phyloP scores from a whole-genome alignment of 2,888 invertebrate species.

The Julus scanicus region DNA sequence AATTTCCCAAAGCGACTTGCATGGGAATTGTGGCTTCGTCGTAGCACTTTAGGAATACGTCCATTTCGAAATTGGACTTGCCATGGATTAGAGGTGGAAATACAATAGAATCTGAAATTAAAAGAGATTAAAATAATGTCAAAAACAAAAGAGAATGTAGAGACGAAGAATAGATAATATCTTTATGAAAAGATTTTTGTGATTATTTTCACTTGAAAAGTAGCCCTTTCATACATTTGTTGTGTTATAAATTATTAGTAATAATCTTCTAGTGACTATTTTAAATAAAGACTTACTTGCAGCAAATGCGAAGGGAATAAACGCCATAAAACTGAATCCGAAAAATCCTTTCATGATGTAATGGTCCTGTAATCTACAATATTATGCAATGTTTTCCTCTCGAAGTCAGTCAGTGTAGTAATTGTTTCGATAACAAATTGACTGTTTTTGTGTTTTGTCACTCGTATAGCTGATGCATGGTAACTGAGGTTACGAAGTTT shows the following conservation, averaged over 20 bases:
- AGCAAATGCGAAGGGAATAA: slow-evolving; percentile 3
- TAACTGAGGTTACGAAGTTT: not conserved
- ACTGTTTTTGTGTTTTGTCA: not conserved
- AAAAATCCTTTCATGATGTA: not conserved
- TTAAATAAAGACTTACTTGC: not conserved
- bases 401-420: not conserved
- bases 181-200: too few species aligned
- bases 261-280: not conserved
- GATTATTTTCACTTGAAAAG: too few species aligned
- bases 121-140: not conserved
- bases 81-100: slow-evolving; percentile 5
- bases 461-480: not conserved
- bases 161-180: too few species aligned
- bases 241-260: too few species aligned
- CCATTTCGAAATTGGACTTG: not conserved
- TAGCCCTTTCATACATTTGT: too few species aligned
- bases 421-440: not conserved
- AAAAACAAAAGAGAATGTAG: too few species aligned
- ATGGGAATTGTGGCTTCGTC: slow-evolving; percentile 20
- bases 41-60: not conserved
- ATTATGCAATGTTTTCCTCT: not conserved
- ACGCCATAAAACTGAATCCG: not conserved
- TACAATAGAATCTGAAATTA: not conserved
- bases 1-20: slow-evolving; percentile 15
- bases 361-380: not conserved